Base-by-base conservation (phyloP, 2,797 vertebrate species). In the Labroides dimidiatus region DNA sequence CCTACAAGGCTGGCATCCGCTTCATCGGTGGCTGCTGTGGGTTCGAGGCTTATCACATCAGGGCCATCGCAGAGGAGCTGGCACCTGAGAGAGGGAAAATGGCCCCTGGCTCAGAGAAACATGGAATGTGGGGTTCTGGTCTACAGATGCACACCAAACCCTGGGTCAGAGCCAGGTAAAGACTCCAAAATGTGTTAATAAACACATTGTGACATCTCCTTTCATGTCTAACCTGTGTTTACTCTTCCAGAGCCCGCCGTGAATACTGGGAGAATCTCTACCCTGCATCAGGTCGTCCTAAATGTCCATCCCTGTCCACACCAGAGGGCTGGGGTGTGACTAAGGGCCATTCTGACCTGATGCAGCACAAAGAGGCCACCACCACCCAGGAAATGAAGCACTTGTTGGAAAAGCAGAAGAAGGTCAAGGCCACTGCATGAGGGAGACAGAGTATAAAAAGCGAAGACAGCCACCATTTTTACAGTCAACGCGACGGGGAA, bases 321-420 rank as follows among this genome's bases (percentile, higher is more conserved):
- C 95, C 97, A 0, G 95, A 96, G 42, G 83, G 89, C 81, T 98
- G 96, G 96, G 96, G 96, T 12, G 93, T 97, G 83, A 97, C 96
- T 76, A 97, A 94, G 89, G 96, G 97, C 69, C 88, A 96, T 16
- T 58, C 69, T 0, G 94, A 95, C 53, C 92, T 98, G 84, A 93
- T 97, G 93, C 97, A 97, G 89, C 96, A 97, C 92, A 96, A 93
- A 72, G 96, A 96, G 78, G 94, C 95, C 69, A 97, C 96, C 4
- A 87, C 37, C 42, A 42, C 16, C 56, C 77, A 87, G 78, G 88
- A 90, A 58, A 89, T 91, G 81, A 88, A 75, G 77, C 83, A 84
- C 0, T 53, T 88, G 21, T 9, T 89, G 63, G 85, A 90, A 2
- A 74, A 72, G 83, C 88, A 87, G 77, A 89, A 87, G 81, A 90